Percentiles rank a stretch among this genome's conserved stretches.
Conservation (phyloP, 2,113 vertebrate genomes). For the Myxocyprinus asiaticus region DNA sequence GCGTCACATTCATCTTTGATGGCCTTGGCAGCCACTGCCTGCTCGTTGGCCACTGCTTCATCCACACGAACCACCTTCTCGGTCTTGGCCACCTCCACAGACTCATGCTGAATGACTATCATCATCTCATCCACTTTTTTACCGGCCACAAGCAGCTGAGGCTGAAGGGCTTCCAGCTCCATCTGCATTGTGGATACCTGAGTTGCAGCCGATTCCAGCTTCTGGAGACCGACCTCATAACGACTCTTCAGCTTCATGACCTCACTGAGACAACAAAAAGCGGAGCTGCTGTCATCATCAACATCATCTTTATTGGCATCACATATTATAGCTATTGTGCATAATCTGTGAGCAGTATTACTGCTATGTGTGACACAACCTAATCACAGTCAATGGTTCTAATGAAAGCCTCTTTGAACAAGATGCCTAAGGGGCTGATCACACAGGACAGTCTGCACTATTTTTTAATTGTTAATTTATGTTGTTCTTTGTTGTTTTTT, state of each 20-base stretch:
- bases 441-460: background rate
- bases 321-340: background rate
- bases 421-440: too few species aligned
- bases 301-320: background rate
- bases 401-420: too few species aligned
- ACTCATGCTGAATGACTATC: slow-evolving; percentile 83
- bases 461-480: too few species aligned
- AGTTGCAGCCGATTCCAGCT: slow-evolving; percentile 82
- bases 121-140: slow-evolving; percentile 87
- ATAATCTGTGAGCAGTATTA: too few species aligned
- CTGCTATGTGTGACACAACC: too few species aligned
- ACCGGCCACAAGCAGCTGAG: slow-evolving; percentile 83
- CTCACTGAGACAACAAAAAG: slow-evolving; percentile 67
- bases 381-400: too few species aligned
- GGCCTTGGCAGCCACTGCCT: slow-evolving; percentile 87
- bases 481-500: too few species aligned
- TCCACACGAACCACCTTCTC: slow-evolving; percentile 87
- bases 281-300: background rate
- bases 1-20: slow-evolving; percentile 93
- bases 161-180: slow-evolving; percentile 86
- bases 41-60: slow-evolving; percentile 82
- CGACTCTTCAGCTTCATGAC: slow-evolving; percentile 84
- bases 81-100: slow-evolving; percentile 85
- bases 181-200: slow-evolving; percentile 86
- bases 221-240: slow-evolving; percentile 88